Evolutionary conservation across 1,140 invertebrate species (phyloP).

Genomic region (Drosophila kanapiae): DNA sequence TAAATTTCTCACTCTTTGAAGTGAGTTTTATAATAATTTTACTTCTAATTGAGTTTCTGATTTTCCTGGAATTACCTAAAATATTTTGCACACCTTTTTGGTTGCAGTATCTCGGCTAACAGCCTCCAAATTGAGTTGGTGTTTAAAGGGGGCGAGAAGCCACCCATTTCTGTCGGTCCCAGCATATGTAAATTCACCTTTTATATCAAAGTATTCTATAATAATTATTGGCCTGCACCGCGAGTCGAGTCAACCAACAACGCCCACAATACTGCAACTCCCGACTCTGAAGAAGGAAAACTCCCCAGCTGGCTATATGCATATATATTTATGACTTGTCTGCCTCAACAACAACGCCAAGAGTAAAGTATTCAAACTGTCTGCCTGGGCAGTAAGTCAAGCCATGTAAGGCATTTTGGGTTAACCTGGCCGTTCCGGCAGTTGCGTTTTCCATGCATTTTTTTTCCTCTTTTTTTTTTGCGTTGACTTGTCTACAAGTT

Average conservation of each 20-base stretch:
- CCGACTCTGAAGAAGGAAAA: slow-evolving; percentile 29
- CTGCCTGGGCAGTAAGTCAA: slow-evolving; percentile 56
- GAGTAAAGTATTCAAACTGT: slow-evolving; percentile 47
- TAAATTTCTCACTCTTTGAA: too few species aligned
- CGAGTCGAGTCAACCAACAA: slow-evolving; percentile 48
- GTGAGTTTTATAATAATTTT: too few species aligned
- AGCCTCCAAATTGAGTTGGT: neutral
- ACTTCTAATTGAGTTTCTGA: too few species aligned
- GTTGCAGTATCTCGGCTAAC: neutral
- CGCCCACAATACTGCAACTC: slow-evolving; percentile 47
- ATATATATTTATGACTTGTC: slow-evolving; percentile 67
- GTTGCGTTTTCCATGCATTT: slow-evolving; percentile 29
- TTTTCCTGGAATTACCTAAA: neutral
- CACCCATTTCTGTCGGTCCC: slow-evolving; percentile 14
- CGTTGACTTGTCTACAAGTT: slow-evolving; percentile 58
- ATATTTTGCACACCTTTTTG: neutral
- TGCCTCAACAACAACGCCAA: slow-evolving; percentile 23
- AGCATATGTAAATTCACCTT: slow-evolving; percentile 37
- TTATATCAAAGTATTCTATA: slow-evolving; percentile 50
- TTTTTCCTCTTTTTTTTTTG: slow-evolving; percentile 3
- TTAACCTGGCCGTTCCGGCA: slow-evolving; percentile 55
- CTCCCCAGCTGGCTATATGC: slow-evolving; percentile 23
- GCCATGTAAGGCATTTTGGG: slow-evolving; percentile 46
- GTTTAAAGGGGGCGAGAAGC: slow-evolving; percentile 2
- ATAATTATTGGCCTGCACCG: slow-evolving; percentile 31